Base-by-base conservation (phyloP, 2,797 vertebrate species). In the Heteromormyrus szaboi region DNA sequence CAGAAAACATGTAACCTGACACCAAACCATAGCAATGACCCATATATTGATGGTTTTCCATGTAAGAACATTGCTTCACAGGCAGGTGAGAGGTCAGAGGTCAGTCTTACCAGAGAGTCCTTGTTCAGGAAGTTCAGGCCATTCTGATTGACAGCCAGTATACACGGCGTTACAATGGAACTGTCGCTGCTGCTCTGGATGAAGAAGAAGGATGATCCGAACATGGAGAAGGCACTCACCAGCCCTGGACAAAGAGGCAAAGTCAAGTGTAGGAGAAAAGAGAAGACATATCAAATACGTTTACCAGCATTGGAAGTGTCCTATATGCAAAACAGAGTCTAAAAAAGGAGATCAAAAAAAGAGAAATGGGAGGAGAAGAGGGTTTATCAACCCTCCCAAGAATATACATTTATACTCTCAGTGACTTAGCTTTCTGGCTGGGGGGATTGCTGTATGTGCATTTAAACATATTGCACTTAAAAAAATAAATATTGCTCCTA, bases 191-290 rank as follows among this genome's bases (percentile, higher is more conserved):
- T 98, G 94, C 98, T 99, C 93, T 98, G 98, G 93, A 99, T 96
- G 95, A 97, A 98, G 96, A 99, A 99, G 95, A 99, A 99, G 65
- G 98, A 97, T 0, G 98, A 99, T 48, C 98, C 98, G 0, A 99
- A 99, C 98, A 98, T 97, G 87, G 98, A 96, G 90, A 96, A 97
- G 90, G 97, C 97, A 0, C 98, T 99, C 91, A 99, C 96, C 90
- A 99, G 96, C 88, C 98, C 98, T 99, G 93, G 48, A 89, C 22
- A 87, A 19, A 87, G 51, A 88, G 22, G n/a, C 41, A 90, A 50
- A 85, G 17, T 50, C 29, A 46, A n/a, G 19, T 0, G 1, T 2
- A 89, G 46, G 46, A 48, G 29, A 54, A 25, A 9, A 2, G 11
- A 51, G 33, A 56, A 44, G 19, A 7, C 76, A 81, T 81, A n/a